phyloP scores from a whole-genome alignment of 2,888 invertebrate species.

The Bellardia bayeri region DNA sequence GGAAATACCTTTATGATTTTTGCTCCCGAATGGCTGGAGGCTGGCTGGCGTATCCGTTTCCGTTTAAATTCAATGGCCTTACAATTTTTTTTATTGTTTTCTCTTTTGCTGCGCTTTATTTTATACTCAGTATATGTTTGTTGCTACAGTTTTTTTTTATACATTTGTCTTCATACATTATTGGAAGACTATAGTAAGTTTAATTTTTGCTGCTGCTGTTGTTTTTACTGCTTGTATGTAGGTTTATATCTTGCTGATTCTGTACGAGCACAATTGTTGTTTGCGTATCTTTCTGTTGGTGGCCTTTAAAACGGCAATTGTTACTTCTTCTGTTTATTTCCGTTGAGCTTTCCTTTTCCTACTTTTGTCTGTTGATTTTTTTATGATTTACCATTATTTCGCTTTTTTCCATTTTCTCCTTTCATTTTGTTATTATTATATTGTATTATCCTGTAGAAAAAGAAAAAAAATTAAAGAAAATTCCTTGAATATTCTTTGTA shows the following conservation, averaged over 20 bases:
- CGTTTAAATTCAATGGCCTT: slow-evolving; percentile 70
- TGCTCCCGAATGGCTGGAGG: slow-evolving; percentile 68
- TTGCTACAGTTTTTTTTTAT: not conserved
- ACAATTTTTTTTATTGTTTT: slow-evolving; percentile 55
- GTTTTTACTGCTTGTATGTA: slow-evolving; percentile 6
- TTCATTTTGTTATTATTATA: slow-evolving; percentile 37
- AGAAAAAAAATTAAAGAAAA: slow-evolving; percentile 21
- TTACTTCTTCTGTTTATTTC: slow-evolving; percentile 72
- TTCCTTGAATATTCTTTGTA: slow-evolving; percentile 25
- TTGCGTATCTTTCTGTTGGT: slow-evolving; percentile 51
- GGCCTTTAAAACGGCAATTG: slow-evolving; percentile 70
- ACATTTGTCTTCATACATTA: slow-evolving; percentile 57
- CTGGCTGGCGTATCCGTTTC: slow-evolving; percentile 74
- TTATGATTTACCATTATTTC: slow-evolving; percentile 45
- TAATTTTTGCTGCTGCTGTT: slow-evolving; percentile 32
- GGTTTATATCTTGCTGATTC: slow-evolving; percentile 21
- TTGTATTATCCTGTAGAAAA: slow-evolving; percentile 52
- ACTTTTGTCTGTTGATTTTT: slow-evolving; percentile 66
- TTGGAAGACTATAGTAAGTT: slow-evolving; percentile 44
- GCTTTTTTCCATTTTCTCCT: slow-evolving; percentile 32
- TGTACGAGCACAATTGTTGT: slow-evolving; percentile 36
- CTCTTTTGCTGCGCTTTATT: slow-evolving; percentile 12
- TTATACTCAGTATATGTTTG: slow-evolving; percentile 24
- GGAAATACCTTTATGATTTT: slow-evolving; percentile 59
- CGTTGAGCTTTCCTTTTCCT: slow-evolving; percentile 72